A percentile compares a stretch with the other conserved stretches of the same genome.
These are phyloP conservation scores for Hydrozoanthus gracilis DNA, from an alignment of 92 coral and sea anemone species.

Conservation along the genomic window DNA sequence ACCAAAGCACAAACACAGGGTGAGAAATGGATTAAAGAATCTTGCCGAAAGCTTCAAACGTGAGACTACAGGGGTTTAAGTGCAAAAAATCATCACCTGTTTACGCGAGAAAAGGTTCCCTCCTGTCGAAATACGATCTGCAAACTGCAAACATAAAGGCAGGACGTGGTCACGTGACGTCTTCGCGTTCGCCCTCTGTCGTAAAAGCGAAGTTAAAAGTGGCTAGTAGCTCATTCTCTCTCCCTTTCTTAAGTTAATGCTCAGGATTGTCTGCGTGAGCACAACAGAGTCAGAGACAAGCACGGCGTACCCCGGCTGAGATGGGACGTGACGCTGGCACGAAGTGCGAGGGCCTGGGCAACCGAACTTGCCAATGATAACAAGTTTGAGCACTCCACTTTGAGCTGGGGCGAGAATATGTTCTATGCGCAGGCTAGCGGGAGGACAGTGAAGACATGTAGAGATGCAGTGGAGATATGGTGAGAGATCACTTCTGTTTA, in stretches of 20 bases:
- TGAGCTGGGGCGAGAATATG: conserved; percentile 43
- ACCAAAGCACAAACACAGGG: no score
- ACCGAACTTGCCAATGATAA: conserved; percentile 43
- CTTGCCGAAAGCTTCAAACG: no score
- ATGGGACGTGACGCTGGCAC: conserved; percentile 53
- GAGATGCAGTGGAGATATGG: conserved; percentile 28
- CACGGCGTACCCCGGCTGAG: conserved; percentile 58
- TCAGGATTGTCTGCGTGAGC: conserved; percentile 44
- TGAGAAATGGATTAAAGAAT: no score
- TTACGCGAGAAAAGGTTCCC: no score
- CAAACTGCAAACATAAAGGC: no score
- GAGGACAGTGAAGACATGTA: conserved; percentile 6
- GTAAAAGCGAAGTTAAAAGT: no score
- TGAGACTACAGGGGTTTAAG: no score
- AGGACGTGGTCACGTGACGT: no score
- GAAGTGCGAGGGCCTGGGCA: conserved; percentile 51
- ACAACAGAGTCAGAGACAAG: conserved; percentile 44
- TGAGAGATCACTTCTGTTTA: background rate
- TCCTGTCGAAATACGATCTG: no score
- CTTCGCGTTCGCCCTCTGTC: no score
- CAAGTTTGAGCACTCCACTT: conserved; percentile 36
- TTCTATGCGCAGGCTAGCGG: conserved; percentile 11
- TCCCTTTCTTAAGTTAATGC: conserved; percentile 25
- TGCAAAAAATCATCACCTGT: no score
- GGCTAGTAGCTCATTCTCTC: no score